Evolutionary conservation across 2,113 vertebrate species (phyloP).

Genomic region (Nycticorax nycticorax): DNA sequence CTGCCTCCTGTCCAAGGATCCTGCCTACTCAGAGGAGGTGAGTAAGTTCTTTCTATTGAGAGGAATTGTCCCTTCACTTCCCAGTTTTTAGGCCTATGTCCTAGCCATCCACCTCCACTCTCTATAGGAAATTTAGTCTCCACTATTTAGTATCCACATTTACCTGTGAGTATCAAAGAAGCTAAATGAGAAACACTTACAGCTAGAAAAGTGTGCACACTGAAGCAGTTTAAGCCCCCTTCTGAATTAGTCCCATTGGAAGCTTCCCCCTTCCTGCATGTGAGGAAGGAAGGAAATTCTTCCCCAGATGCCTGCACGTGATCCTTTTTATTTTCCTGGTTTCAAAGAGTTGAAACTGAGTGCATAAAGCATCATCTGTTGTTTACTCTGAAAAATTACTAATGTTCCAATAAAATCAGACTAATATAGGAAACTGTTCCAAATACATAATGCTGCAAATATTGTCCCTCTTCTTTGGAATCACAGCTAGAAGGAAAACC

Average conservation of each 20-base stretch:
- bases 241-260: not conserved
- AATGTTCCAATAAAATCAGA: not conserved
- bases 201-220: not conserved
- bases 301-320: not conserved
- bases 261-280: not conserved
- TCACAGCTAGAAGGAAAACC: not conserved
- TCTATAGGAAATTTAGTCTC: not conserved
- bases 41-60: not conserved
- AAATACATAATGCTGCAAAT: not conserved
- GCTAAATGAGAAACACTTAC: not conserved
- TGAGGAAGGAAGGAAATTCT: not conserved
- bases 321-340: not conserved
- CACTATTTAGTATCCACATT: not conserved
- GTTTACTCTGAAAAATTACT: not conserved
- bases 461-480: not conserved
- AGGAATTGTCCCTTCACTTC: not conserved
- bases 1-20: not conserved
- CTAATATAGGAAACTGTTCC: not conserved
- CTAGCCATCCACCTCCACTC: not conserved
- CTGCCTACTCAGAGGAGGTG: not conserved
- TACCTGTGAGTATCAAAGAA: not conserved
- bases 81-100: not conserved
- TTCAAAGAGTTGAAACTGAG: not conserved
- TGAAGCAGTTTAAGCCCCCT: not conserved
- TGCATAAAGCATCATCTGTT: not conserved